Evolutionary conservation across 2,888 invertebrate species (phyloP).

Genomic region (Eristalinus aeneus): DNA sequence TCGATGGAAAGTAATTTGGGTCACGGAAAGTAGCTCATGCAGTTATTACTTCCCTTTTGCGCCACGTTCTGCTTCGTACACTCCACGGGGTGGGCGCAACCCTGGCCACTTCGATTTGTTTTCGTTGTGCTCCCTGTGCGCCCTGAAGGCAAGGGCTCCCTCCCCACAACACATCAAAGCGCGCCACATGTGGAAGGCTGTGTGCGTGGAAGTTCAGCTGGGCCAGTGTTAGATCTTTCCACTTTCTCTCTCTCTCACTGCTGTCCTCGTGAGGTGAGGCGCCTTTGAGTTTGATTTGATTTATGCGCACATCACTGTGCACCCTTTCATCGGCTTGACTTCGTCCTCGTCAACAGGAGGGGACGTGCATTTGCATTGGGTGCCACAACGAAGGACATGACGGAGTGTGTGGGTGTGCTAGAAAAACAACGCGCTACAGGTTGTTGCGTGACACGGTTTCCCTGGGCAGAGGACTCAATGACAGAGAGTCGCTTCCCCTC

Average conservation of each 20-base stretch:
- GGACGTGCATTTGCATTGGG: constrained; percentile 42
- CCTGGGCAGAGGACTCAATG: constrained; percentile 37
- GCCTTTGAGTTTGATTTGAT: constrained; percentile 58
- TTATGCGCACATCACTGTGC: constrained; percentile 58
- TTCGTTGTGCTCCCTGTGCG: not conserved
- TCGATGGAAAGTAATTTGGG: constrained; percentile 69
- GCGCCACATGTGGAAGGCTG: constrained; percentile 2
- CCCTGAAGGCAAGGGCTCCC: not conserved
- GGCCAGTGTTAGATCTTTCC: constrained; percentile 28
- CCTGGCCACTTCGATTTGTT: constrained; percentile 31
- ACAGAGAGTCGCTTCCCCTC: not conserved
- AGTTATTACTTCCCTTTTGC: constrained; percentile 63
- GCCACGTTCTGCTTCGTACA: constrained; percentile 41
- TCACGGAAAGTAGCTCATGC: constrained; percentile 69
- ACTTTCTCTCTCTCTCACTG: not conserved
- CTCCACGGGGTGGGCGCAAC: not conserved
- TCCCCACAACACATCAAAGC: constrained; percentile 4
- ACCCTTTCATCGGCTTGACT: constrained; percentile 22
- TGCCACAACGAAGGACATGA: constrained; percentile 44
- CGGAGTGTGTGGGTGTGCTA: not conserved
- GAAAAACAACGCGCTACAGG: constrained; percentile 38
- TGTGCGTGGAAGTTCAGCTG: not conserved
- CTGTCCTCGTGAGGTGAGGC: not conserved
- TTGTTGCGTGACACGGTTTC: constrained; percentile 64
- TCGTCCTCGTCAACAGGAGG: constrained; percentile 19